Percentiles rank a stretch among this genome's conserved stretches.
phyloP scores from a whole-genome alignment of 2,797 vertebrate species.

The Lacerta agilis region DNA sequence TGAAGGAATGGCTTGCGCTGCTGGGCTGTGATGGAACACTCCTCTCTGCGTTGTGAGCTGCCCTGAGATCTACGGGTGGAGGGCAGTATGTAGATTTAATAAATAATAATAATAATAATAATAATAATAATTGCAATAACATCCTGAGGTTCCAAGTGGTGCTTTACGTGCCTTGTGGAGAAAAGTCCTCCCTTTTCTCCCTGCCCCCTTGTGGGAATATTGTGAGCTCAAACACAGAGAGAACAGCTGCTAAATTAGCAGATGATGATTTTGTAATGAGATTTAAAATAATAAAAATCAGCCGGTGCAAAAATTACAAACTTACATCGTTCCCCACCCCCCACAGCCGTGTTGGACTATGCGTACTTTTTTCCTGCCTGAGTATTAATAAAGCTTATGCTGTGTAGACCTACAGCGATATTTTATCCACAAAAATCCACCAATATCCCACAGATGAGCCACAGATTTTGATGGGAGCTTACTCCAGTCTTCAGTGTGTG shows the following conservation, averaged over 20 bases:
- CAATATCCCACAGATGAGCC: no score
- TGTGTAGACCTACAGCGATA: no score
- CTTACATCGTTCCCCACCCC: neutral
- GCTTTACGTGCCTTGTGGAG: no score
- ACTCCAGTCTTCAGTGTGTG: neutral
- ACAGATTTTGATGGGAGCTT: neutral
- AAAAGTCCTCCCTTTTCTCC: no score
- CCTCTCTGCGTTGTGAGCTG: neutral
- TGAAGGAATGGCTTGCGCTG: neutral
- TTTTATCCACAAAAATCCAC: neutral
- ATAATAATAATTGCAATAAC: no score
- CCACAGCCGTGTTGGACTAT: neutral
- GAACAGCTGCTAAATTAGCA: neutral
- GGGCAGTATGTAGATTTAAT: no score
- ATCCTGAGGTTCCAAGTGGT: no score
- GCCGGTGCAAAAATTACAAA: neutral
- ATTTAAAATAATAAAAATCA: neutral
- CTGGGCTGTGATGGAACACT: neutral
- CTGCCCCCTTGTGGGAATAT: neutral
- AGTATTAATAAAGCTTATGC: neutral
- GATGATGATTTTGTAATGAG: neutral
- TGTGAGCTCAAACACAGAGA: neutral
- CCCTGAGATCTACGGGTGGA: no score
- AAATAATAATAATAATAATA: no score
- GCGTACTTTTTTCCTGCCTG: neutral